phyloP scores from a whole-genome alignment of 2,888 invertebrate genomes.

The Digitonthophagus gazella region DNA sequence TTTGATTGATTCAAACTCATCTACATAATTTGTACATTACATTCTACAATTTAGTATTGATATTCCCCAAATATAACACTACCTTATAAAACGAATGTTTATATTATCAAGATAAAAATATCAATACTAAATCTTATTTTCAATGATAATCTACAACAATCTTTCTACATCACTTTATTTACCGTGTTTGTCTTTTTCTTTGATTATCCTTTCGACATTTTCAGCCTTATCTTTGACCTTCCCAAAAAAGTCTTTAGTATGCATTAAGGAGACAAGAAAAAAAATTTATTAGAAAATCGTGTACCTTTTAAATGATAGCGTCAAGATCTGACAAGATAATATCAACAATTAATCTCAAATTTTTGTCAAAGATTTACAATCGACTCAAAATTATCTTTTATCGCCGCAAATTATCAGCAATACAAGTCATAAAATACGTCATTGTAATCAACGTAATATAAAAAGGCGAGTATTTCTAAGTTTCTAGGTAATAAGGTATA shows the following conservation, averaged over 20 bases:
- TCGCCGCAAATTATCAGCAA: conserved; percentile 5
- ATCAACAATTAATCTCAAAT: conserved; percentile 8
- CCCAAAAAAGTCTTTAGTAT: conserved; percentile 80
- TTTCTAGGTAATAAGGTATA: neutral
- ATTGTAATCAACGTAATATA: too few relatives aligned
- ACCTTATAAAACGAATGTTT: too few relatives aligned
- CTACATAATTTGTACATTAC: too few relatives aligned
- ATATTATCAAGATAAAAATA: neutral
- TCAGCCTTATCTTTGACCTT: conserved; percentile 96
- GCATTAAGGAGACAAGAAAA: conserved; percentile 21
- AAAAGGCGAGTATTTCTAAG: neutral
- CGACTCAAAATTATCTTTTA: neutral
- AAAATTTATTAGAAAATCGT: conserved; percentile 12
- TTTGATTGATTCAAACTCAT: too few relatives aligned
- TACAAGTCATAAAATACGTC: conserved; percentile 6
- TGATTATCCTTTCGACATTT: conserved; percentile 86
- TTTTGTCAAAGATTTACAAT: neutral
- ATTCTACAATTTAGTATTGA: too few relatives aligned
- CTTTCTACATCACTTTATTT: conserved; percentile 32
- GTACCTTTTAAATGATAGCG: conserved; percentile 7
- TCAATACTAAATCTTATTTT: neutral
- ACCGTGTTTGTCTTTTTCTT: conserved; percentile 93
- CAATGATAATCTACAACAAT: neutral
- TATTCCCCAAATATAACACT: too few relatives aligned
- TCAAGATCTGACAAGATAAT: conserved; percentile 1